Evolutionary conservation across 2,797 vertebrate genomes (phyloP), one percentile per base, ranked within the genome.

Genomic region (Fratercula arctica): DNA sequence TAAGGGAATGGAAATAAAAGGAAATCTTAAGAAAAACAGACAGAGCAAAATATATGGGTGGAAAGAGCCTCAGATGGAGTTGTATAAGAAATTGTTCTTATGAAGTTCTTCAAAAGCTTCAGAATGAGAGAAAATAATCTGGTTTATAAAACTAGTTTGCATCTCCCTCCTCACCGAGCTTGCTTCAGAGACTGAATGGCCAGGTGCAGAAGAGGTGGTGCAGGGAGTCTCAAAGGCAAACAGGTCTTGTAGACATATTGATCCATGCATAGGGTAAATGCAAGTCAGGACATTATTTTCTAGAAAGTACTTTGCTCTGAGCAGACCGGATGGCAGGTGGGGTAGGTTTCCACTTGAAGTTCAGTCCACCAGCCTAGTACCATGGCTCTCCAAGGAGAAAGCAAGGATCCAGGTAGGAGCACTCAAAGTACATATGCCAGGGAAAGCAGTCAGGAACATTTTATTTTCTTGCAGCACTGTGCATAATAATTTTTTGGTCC

Each of bases 1-100:
- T 73, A 93, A 87, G 87, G 60, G 77, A 89, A 87, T 53, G 23
- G 48, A 93, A 97, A 88, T 33, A 31, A 43, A 85, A 81, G 35
- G 41, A 92, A 96, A 95, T 75, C 79, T 93, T 87, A 66, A 61
- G 60, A 79, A 50, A 74, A 43, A 90, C 31, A 51, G 68, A 82
- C 50, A 66, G 18, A 43, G 11, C 8, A 87, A 85, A 91, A 56
- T 23, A 48, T 4, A 67, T 1, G 6, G 39, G 59, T 83, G 12
- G 46, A 87, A 80, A 87, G 73, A 83, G 19, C 16, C 17, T 82
- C 82, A 85, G 77, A 61, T 81, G 35, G 29, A 56, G 25, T 21
- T 67, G 43, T 82, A 28, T 3, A 46, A 82, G 60, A 56, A 82
- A 87, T 59, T 79, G 33, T 46, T 81, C 77, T 75, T n/a, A 66